Conservation (phyloP, 2,888 invertebrate genomes). For the Cyclophora albipunctata region DNA sequence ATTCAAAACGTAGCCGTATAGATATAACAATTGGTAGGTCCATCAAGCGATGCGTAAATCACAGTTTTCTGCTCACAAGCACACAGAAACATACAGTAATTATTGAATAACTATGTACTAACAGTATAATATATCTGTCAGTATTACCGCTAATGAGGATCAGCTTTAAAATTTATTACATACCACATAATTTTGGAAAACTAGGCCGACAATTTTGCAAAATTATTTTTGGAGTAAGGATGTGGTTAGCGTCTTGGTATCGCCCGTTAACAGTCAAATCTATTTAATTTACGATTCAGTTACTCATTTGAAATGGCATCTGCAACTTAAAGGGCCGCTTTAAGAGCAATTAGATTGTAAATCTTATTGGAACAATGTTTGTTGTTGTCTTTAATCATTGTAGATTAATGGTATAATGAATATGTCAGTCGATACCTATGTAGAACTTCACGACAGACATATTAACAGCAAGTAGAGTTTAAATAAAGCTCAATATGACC, state of each 20-base stretch:
- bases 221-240: slow-evolving; percentile 11
- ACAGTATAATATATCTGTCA: slow-evolving; percentile 51
- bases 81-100: slow-evolving; percentile 12
- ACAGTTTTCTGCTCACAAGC: slow-evolving; percentile 23
- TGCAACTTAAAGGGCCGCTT: too few species aligned
- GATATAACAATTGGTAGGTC: slow-evolving; percentile 17
- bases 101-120: slow-evolving; percentile 19
- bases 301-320: slow-evolving; percentile 8
- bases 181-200: slow-evolving; percentile 31
- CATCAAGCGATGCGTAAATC: slow-evolving; percentile 41
- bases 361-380: background rate
- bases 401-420: too few species aligned
- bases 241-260: slow-evolving; percentile 3
- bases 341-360: slow-evolving; percentile 11
- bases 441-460: too few species aligned
- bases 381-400: too few species aligned
- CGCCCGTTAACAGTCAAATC: slow-evolving; percentile 8
- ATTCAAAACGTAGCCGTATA: background rate
- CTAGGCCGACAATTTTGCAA: slow-evolving; percentile 16
- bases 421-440: too few species aligned
- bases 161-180: slow-evolving; percentile 34
- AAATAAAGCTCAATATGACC: too few species aligned
- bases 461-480: too few species aligned
- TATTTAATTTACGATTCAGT: slow-evolving; percentile 7
- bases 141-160: slow-evolving; percentile 40